These are phyloP conservation scores for Hemithea aestivaria DNA, from an alignment of 2,888 invertebrate species.

Conservation along the genomic window DNA sequence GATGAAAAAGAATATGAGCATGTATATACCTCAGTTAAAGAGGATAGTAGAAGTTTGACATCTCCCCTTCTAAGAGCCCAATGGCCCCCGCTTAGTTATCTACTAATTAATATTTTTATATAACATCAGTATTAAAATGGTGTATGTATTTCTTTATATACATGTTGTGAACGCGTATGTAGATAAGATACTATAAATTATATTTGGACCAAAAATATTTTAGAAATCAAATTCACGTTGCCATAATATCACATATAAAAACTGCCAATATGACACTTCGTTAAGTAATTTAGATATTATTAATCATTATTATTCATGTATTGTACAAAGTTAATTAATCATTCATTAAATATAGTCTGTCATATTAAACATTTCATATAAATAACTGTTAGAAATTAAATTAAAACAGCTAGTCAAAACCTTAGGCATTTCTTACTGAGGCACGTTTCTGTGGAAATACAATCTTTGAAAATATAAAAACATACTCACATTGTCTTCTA, in stretches of 20 bases:
- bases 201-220: constrained; percentile 75
- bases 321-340: constrained; percentile 53
- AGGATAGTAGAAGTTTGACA: no score
- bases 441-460: constrained; percentile 14
- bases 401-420: constrained; percentile 53
- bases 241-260: constrained; percentile 61
- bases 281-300: constrained; percentile 43
- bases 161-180: constrained; percentile 60
- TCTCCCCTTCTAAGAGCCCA: no score
- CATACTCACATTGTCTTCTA: no score
- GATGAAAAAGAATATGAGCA: no score
- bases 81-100: constrained; percentile 69
- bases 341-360: constrained; percentile 28
- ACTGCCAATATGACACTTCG: constrained; percentile 75
- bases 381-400: constrained; percentile 30
- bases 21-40: no score
- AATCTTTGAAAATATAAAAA: neutral
- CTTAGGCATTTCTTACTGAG: constrained; percentile 34
- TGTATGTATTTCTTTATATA: constrained; percentile 68
- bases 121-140: constrained; percentile 76
- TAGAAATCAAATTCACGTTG: constrained; percentile 75
- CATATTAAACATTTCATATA: constrained; percentile 11
- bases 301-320: constrained; percentile 41
- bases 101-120: constrained; percentile 58
- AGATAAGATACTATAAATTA: constrained; percentile 47